A percentile compares a stretch with the other conserved stretches of the same genome.
Evolutionary conservation across 2,113 vertebrate species (phyloP).

Genomic region (Macquaria ambigua): DNA sequence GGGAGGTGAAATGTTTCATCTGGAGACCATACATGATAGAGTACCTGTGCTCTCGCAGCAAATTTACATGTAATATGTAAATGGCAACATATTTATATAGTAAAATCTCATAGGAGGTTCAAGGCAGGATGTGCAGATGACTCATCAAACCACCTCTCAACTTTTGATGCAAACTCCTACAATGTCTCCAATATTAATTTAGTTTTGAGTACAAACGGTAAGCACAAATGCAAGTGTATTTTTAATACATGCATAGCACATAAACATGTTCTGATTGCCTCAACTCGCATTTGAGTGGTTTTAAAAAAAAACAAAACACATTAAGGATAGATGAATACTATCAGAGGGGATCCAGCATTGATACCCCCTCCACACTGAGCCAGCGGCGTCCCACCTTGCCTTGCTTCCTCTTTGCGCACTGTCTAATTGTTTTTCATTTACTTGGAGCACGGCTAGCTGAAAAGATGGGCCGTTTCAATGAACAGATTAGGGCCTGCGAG

Average conservation of each 20-base stretch:
- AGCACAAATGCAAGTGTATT: not conserved
- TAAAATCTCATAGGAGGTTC: not conserved
- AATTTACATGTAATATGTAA: not conserved
- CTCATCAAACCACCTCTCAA: not conserved
- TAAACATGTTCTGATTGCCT: not conserved
- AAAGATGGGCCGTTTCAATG: conserved; percentile 91
- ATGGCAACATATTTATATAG: not conserved
- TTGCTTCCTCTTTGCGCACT: conserved; percentile 69
- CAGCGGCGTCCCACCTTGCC: conserved; percentile 53
- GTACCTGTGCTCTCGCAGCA: not conserved
- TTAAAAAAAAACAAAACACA: conserved; percentile 31
- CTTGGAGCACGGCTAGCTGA: conserved; percentile 89
- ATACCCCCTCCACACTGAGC: conserved; percentile 77
- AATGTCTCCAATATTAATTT: not conserved
- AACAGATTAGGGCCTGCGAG: conserved; percentile 96
- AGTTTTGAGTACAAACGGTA: not conserved
- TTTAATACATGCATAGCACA: not conserved
- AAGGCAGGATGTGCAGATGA: not conserved
- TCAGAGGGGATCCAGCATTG: conserved; percentile 43
- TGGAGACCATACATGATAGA: not conserved
- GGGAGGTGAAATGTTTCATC: not conserved
- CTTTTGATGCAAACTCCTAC: not conserved
- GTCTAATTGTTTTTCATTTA: conserved; percentile 91
- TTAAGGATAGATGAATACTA: conserved; percentile 36
- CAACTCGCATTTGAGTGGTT: conserved; percentile 20